Conservation (phyloP, 2,797 vertebrate species). For the Cryptoblepharus egeriae region DNA sequence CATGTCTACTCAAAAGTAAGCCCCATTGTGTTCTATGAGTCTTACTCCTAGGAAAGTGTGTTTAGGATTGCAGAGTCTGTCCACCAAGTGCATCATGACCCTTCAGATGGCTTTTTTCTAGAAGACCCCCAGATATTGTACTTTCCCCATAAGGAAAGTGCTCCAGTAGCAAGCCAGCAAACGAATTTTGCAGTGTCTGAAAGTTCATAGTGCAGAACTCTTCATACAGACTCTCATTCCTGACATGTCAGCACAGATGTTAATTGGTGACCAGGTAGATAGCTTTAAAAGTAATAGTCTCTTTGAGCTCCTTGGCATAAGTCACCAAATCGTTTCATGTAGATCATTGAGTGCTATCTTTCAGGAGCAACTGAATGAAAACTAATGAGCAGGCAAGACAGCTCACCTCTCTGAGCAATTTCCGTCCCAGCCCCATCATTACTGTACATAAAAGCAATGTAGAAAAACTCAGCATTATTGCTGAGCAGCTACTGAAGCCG, state of each 20-base stretch:
- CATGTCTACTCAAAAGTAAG: no score
- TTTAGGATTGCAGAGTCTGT: no score
- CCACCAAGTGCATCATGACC: no score
- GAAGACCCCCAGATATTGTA: no score
- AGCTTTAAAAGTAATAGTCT: not conserved
- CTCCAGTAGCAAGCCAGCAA: no score
- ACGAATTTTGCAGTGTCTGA: not conserved
- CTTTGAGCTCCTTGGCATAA: constrained; percentile 9
- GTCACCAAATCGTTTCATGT: constrained; percentile 10
- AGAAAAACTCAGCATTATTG: not conserved
- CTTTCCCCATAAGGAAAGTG: no score
- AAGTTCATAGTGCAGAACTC: not conserved
- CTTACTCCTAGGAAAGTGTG: no score
- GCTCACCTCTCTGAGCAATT: not conserved
- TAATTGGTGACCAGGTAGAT: not conserved
- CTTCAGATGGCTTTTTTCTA: no score
- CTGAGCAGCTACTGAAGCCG: not conserved
- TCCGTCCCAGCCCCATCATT: not conserved
- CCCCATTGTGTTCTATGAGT: no score
- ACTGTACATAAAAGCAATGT: not conserved
- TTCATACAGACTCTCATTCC: not conserved
- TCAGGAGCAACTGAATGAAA: constrained; percentile 12
- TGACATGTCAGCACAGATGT: not conserved
- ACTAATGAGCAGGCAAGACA: constrained; percentile 8
- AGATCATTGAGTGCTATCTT: constrained; percentile 13